Evolutionary conservation across 2,113 vertebrate genomes (phyloP).

Genomic region (Poeciliopsis prolifica): DNA sequence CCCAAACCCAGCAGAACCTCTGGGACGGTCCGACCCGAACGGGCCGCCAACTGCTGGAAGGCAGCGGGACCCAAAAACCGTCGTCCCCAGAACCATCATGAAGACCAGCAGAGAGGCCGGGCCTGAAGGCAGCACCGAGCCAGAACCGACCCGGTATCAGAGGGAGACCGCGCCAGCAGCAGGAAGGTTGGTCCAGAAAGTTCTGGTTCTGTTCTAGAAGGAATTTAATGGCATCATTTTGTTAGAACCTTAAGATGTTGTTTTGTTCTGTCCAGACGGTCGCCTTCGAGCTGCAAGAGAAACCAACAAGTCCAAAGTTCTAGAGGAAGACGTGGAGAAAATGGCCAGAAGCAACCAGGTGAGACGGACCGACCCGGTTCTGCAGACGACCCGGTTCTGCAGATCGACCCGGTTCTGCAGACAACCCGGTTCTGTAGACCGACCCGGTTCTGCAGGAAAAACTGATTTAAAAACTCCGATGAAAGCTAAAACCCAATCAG

Average conservation of each 20-base stretch:
- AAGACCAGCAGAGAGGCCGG: background rate
- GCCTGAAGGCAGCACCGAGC: background rate
- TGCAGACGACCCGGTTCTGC: background rate
- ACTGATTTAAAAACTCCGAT: no score
- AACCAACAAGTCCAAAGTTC: constrained; percentile 73
- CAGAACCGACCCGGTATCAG: background rate
- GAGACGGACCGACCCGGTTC: background rate
- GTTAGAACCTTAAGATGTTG: no score
- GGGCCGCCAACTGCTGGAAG: no score
- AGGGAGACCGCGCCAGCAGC: background rate
- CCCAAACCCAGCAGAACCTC: background rate
- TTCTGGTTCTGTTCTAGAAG: no score
- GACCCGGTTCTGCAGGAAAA: background rate
- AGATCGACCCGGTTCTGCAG: background rate
- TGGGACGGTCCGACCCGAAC: background rate
- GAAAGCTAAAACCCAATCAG: no score
- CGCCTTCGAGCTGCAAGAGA: constrained; percentile 65
- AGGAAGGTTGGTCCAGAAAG: constrained; percentile 31
- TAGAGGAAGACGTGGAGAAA: constrained; percentile 59
- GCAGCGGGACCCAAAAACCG: background rate
- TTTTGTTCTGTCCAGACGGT: constrained; percentile 69
- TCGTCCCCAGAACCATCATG: background rate
- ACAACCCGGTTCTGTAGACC: background rate
- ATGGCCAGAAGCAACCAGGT: constrained; percentile 78
- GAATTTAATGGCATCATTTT: no score